Base-by-base conservation (phyloP, 2,797 vertebrate genomes). In the Gorsachius magnificus region DNA sequence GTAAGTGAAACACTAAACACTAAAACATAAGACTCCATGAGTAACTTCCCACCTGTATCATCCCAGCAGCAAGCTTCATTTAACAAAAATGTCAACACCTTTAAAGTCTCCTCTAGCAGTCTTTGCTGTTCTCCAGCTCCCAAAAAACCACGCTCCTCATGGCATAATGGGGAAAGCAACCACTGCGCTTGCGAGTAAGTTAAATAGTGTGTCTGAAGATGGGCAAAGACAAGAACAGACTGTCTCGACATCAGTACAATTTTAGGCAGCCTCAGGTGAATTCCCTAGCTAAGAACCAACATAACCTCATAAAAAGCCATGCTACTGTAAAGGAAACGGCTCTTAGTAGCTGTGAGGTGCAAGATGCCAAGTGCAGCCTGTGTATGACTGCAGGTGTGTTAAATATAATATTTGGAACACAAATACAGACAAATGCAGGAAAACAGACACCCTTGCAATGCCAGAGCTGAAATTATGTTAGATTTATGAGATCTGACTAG, bases 61-160 rank as follows among this genome's bases (percentile, higher is more conserved):
- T 60, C 25, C 56, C 36, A 77, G 46, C 11, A 51, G 56, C 29
- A 85, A 94, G 11, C 11, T 78, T 15, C 24, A 31, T 50, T 66
- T 80, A 77, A 51, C 9, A 56, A 86, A 75, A 68, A 74, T 6
- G 16, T 20, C 35, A 87, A 20, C 10, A 48, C 3, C 8, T 19
- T 63, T 20, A 33, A 3, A 85, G 17, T 4, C 14, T 75, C 22
- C 17, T 60, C 45, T 38, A 43, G 10, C 63, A 88, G 56, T n/a
- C n/a, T 69, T 79, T 50, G 22, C 26, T 77, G 13, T 56, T 71
- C 18, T 45, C 16, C 58, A 48, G 10, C 24, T 69, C 28, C 25
- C 26, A 5, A 70, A 77, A 74, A 7, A 1, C 0, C 19, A 4
- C 0, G 1, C 28, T 78, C 16, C 15, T 45, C 28, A 18, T 0